These are phyloP conservation scores for Gyrodactylus bullatarudis DNA, from an alignment of 1,140 invertebrate species.

Conservation along the genomic window DNA sequence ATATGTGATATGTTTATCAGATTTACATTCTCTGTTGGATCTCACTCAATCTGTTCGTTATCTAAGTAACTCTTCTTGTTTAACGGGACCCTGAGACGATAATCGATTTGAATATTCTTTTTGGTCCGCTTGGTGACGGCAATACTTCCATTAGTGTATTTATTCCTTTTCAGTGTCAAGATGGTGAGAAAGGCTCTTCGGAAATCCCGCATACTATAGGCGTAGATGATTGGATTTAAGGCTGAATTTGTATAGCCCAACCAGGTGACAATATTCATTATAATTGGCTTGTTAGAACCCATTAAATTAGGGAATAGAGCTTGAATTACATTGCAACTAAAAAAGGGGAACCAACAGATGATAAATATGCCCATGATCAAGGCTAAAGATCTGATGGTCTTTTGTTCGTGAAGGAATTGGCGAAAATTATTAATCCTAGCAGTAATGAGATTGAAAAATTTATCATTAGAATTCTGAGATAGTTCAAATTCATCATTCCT, in stretches of 20 bases:
- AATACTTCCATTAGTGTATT: no score
- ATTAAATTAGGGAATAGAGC: background rate
- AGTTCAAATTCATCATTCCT: conserved; percentile 13
- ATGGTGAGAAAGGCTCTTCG: conserved; percentile 1
- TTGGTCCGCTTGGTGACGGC: no score
- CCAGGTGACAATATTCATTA: conserved; percentile 6
- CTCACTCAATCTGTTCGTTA: no score
- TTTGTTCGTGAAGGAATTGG: conserved; percentile 28
- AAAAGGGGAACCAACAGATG: conserved; percentile 12
- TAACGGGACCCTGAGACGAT: no score
- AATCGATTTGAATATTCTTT: no score
- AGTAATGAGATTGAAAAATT: no score
- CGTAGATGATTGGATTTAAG: conserved; percentile 8
- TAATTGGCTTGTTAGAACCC: background rate
- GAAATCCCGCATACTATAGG: conserved; percentile 6
- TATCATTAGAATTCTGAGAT: no score
- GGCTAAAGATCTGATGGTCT: conserved; percentile 21
- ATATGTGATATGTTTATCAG: no score
- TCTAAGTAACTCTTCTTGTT: no score
- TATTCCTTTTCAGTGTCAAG: no score
- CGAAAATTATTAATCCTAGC: conserved; percentile 51
- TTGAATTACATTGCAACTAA: conserved; percentile 9
- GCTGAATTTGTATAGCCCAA: conserved; percentile 6
- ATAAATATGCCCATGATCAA: conserved; percentile 12
- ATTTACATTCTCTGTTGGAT: no score